Percentiles rank a stretch among this genome's conserved stretches.
phyloP scores from a whole-genome alignment of 2,113 vertebrate species.

The Atlantisia rogersi region DNA sequence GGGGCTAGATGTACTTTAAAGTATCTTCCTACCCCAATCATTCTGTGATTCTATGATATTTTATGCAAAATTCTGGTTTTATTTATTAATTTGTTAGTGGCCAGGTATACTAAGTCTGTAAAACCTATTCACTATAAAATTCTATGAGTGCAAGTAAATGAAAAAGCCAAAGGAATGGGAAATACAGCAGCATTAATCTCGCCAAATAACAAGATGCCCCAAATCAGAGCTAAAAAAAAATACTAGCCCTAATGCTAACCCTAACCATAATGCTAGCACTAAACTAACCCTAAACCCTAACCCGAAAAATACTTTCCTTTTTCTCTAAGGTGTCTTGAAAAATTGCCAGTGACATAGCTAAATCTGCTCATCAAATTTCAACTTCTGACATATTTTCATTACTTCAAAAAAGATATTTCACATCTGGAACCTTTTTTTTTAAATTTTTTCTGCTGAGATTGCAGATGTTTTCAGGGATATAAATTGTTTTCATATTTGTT shows the following conservation, averaged over 20 bases:
- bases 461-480: not conserved
- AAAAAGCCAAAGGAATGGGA: not conserved
- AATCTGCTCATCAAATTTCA: not conserved
- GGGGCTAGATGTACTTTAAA: no score
- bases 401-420: not conserved
- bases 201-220: not conserved
- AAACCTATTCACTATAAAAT: not conserved
- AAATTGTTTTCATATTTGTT: not conserved
- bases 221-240: not conserved
- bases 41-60: not conserved
- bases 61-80: not conserved
- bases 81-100: not conserved
- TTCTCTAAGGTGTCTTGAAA: not conserved
- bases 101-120: not conserved
- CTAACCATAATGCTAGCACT: no score
- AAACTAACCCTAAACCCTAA: no score
- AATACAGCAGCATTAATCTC: not conserved
- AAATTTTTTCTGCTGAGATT: not conserved
- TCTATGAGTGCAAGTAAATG: not conserved
- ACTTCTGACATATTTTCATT: not conserved
- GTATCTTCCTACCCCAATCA: no score
- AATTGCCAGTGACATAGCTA: rapidly evolving
- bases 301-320: not conserved
- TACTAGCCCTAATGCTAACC: no score
- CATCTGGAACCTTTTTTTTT: not conserved